Base-by-base conservation (phyloP, 2,888 invertebrate genomes). In the Aspidiotus destructor region DNA sequence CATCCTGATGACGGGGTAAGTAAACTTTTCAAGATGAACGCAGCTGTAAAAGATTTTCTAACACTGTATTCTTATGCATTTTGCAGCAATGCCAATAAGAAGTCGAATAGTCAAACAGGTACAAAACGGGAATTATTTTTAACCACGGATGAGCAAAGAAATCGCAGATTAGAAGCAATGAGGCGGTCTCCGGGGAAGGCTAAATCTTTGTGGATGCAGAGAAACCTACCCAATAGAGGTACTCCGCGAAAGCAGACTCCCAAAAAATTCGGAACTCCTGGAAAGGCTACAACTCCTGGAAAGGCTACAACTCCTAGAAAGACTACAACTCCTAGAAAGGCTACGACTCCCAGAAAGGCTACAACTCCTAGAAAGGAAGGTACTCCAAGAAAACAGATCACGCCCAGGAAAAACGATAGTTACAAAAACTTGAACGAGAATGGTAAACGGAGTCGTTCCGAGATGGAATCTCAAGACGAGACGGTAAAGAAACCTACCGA, bases 221-320 rank as follows among this genome's bases (percentile, higher is more conserved):
- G 58, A 28, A 67, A 58, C n/a, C 44, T 58, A 13, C 67, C 48
- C 11, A 42, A 44, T 3, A 57, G 52, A 52, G 44, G 48, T 17
- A 67, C 67, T 15, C 67, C 67, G 2, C 48, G 60, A 13, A 67
- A 67, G 57, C 60, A 60, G 40, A 67, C 67, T 6, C 67, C 67
- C 3, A 67, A 58, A 8, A 67, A 67, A 52, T 42, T 7, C 28
- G 28, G 40, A 9, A 67, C 67, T 1, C 67, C 67, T 40, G 58
- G 52, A 6, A 67, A 67, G 40, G 48, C 2, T 44, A n/a, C 42
- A 5, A 54, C 64, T 10, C 57, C 42, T 10, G 41, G 41, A 11
- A 53, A 53, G n/a, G 16, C 7, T 7, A 16, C 7, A n/a, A 57
- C 57, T 16, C 57, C 65, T 1, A 41, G 60, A 15, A 67, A 58